Conservation (phyloP, 2,888 invertebrate genomes). For the Xanthorhoe designata region DNA sequence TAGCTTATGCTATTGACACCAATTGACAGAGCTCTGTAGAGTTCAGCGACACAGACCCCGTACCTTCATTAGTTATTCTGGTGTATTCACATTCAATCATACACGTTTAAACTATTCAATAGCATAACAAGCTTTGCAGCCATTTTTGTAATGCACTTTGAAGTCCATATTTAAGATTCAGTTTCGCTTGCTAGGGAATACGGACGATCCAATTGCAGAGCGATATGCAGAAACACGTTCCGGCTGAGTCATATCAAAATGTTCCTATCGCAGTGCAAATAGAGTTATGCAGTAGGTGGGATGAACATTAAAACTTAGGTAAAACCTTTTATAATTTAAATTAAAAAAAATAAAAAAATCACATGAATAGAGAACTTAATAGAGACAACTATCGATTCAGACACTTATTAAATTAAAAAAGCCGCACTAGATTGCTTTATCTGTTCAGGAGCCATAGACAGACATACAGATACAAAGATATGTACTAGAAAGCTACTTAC, state of each 20-base stretch:
- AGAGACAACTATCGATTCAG: too few species aligned
- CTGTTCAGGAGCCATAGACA: too few species aligned
- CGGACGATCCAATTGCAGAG: constrained; percentile 36
- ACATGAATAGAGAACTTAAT: too few species aligned
- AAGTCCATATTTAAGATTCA: not conserved
- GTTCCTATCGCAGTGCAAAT: constrained; percentile 30
- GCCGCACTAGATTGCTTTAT: too few species aligned
- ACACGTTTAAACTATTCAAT: constrained; percentile 42
- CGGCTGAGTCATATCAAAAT: constrained; percentile 32
- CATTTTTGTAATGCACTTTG: not conserved
- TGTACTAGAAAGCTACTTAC: too few species aligned
- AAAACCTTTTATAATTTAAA: not conserved
- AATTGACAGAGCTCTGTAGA: constrained; percentile 52
- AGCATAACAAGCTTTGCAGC: constrained; percentile 12
- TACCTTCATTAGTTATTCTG: constrained; percentile 47
- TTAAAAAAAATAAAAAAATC: not conserved
- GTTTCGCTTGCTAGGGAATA: constrained; percentile 15
- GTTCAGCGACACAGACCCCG: constrained; percentile 53
- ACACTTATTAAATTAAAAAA: too few species aligned
- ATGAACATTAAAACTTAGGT: not conserved
- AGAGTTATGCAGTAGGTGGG: constrained; percentile 14
- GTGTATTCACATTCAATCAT: constrained; percentile 47
- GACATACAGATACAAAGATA: too few species aligned
- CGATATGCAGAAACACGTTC: constrained; percentile 38
- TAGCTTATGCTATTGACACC: constrained; percentile 51